Evolutionary conservation across 2,888 invertebrate genomes (phyloP), one percentile per base, ranked within the genome.

Genomic region (Trichacis sp.): DNA sequence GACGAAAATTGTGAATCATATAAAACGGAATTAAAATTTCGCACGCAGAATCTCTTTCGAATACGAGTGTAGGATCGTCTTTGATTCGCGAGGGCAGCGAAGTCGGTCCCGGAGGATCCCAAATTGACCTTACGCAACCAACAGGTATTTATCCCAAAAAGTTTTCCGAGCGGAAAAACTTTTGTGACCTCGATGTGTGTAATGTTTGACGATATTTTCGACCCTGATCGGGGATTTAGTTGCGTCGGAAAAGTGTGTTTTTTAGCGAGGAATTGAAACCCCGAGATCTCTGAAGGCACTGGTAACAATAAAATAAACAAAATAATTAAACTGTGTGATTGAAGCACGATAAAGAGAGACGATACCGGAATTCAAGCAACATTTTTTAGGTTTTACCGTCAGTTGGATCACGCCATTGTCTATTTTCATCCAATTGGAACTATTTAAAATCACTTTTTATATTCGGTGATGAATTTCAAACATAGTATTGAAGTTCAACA

Each of bases 351-450:
- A 50, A 40, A 46, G 38, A 55, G 59, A 51, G 30, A 30, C 48
- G 64, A 65, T 59, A 47, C 61, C 55, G 33, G 36, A 59, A 48
- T 30, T 57, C 50, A 5, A 24, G 24, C 24, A 65, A 42, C 56
- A 57, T 52, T 65, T 52, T 42, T 56, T 52, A 51, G 48, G 2
- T 40, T 43, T 48, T 74, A 82, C 82, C 82, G 81, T 33, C 80
- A 77, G 81, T 82, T 82, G 82, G 82, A 82, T 80, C 77, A 76
- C 80, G 80, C 82, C 81, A 82, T 82, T 82, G 82, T 82, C 82
- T 82, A 82, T 78, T n/a, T n/a, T n/a, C n/a, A n/a, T n/a, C n/a
- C n/a, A n/a, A n/a, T n/a, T n/a, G n/a, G n/a, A n/a, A n/a, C n/a
- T n/a, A n/a, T n/a, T n/a, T n/a, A n/a, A n/a, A n/a, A n/a, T n/a